Conservation (phyloP, 2,888 invertebrate species). For the Eumerus sabulonum region DNA sequence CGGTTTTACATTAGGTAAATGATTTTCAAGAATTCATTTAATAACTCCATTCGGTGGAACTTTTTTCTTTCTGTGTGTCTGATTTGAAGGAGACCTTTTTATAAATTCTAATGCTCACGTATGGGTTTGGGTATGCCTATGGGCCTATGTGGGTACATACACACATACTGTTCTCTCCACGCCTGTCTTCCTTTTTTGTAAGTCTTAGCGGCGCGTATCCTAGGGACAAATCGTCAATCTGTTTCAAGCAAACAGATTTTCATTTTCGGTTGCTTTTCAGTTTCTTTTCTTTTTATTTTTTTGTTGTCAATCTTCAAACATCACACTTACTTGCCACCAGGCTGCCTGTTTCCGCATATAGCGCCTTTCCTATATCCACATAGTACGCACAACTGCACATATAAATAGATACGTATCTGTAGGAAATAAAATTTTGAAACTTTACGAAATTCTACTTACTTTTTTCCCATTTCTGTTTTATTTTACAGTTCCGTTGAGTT, state of each 20-base stretch:
- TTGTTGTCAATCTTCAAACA: no score
- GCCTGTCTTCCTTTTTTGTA: neutral
- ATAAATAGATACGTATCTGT: neutral
- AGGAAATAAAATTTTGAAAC: constrained; percentile 25
- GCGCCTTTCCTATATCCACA: no score
- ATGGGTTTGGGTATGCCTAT: neutral
- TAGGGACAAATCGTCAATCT: constrained; percentile 34
- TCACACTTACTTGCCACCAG: no score
- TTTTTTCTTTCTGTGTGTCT: neutral
- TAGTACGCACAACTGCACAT: neutral
- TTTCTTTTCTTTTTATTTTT: neutral
- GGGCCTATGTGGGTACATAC: no score
- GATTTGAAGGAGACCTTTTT: constrained; percentile 41
- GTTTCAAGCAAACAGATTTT: constrained; percentile 24
- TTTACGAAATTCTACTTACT: constrained; percentile 32
- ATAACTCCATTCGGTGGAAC: constrained; percentile 30
- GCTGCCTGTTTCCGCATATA: no score
- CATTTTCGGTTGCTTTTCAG: neutral
- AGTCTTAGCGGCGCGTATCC: constrained; percentile 31
- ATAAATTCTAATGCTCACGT: constrained; percentile 20
- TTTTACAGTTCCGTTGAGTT: constrained; percentile 86
- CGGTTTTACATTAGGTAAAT: constrained; percentile 37
- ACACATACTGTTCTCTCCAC: no score
- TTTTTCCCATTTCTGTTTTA: constrained; percentile 17
- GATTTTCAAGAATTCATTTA: constrained; percentile 44